Conservation (phyloP, 2,113 vertebrate species). For the Mormyrus iriodes region DNA sequence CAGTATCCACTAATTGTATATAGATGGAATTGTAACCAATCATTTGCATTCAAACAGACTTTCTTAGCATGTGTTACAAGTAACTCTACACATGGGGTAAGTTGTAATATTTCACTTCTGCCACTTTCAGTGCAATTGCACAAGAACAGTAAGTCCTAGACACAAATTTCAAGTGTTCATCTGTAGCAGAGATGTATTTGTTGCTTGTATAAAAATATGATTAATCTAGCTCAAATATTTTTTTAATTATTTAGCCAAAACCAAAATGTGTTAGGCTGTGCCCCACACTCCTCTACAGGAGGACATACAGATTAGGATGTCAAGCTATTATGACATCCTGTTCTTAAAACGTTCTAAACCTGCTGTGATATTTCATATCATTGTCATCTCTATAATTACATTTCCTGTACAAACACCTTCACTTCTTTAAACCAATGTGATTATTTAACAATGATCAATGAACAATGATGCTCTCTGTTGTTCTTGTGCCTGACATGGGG, state of each 20-base stretch:
- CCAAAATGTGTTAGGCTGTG: neutral
- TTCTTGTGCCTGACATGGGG: neutral
- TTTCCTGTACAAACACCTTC: neutral
- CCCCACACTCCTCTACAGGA: neutral
- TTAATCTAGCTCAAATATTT: neutral
- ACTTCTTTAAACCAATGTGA: neutral
- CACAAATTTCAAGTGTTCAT: neutral
- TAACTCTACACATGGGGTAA: neutral
- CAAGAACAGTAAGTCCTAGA: neutral
- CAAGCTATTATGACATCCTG: neutral
- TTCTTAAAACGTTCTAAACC: neutral
- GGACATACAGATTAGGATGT: neutral
- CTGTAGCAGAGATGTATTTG: neutral
- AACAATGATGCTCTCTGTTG: neutral
- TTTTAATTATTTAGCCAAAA: neutral
- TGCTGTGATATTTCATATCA: neutral
- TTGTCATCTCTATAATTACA: neutral
- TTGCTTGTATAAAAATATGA: neutral
- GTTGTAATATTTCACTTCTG: neutral
- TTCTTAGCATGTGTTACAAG: neutral
- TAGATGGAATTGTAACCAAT: neutral
- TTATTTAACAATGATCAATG: neutral
- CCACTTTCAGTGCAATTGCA: neutral
- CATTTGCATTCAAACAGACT: neutral
- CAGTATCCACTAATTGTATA: neutral